Evolutionary conservation across 1,140 invertebrate genomes (phyloP), one percentile per base, ranked within the genome.

Genomic region (Camponotus vicinus): DNA sequence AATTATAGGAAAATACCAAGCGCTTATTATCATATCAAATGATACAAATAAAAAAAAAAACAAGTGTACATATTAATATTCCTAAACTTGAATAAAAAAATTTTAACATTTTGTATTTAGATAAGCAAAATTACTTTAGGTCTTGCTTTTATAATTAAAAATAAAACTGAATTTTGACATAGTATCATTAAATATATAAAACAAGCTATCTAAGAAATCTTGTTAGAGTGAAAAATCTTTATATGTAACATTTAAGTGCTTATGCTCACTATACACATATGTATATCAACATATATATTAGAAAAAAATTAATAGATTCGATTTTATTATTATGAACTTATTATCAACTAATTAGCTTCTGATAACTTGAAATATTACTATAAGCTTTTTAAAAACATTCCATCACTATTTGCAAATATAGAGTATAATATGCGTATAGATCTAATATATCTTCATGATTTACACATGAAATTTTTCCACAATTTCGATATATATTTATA

Each of bases 341-440:
- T 21, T 57, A 57, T 21, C 34, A 55, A 34, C 3, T 34, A 40
- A 42, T 75, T 21, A 57, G 34, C 11, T 27, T 2, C 18, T 40
- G n/a, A 73, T 73, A 55, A 8, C 4, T 67, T 8, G n/a, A 40
- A 71, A 59, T 75, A 21, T 75, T 70, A 59, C 15, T 59, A 3
- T 75, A 75, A 75, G n/a, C 11, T 57, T 52, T 52, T 73, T 55
- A 73, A 57, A 27, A 37, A 40, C 5, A 75, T 75, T n/a, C 34
- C 11, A 57, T 75, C 57, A 21, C 52, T 59, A 75, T 40, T 40
- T 59, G 34, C 55, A 75, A 21, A 0, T 73, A 55, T 11, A 57
- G 34, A 2, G 5, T 3, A 75, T 59, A 57, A 40, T 27, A 27
- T 57, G 18, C 52, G 40, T 57, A 75, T 21, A 15, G 34, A 1